phyloP scores from a whole-genome alignment of 23 tunicate genomes.

The Ascidia mentula region DNA sequence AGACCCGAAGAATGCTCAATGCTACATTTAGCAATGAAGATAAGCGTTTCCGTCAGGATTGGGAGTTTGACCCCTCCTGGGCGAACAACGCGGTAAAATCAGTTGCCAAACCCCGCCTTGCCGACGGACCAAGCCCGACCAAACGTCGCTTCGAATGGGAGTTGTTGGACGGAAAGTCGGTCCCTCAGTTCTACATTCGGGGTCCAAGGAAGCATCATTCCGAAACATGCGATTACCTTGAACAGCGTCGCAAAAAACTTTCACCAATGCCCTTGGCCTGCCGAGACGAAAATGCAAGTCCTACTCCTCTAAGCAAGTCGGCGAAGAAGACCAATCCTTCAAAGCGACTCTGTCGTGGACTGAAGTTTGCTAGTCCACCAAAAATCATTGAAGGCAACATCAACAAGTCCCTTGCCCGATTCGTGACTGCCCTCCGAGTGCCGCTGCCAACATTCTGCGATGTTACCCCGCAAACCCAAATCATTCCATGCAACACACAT shows the following conservation, averaged over 20 bases:
- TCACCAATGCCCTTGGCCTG: slow-evolving; percentile 13
- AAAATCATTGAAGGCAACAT: slow-evolving; percentile 9
- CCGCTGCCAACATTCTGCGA: slow-evolving; percentile 11
- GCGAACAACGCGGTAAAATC: neutral
- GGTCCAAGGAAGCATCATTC: slow-evolving; percentile 14
- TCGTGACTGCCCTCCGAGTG: slow-evolving; percentile 23
- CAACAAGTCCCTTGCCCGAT: slow-evolving; percentile 10
- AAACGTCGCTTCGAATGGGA: slow-evolving; percentile 26
- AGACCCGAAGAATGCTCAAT: slow-evolving; percentile 29
- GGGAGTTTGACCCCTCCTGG: slow-evolving; percentile 25
- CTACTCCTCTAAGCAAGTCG: neutral
- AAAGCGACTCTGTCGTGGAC: neutral
- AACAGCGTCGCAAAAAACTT: neutral
- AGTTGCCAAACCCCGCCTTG: neutral
- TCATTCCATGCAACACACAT: neutral
- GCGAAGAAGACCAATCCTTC: neutral
- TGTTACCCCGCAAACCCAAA: neutral
- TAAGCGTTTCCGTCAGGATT: neutral
- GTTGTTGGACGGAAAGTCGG: neutral
- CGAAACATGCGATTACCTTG: neutral
- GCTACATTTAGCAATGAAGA: slow-evolving; percentile 3
- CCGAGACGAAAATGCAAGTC: slow-evolving; percentile 18
- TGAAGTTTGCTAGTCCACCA: slow-evolving; percentile 16
- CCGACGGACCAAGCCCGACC: neutral
- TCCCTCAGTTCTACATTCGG: slow-evolving; percentile 26